Evolutionary conservation across 2,797 vertebrate species (phyloP).

Genomic region (Phoeniculus purpureus): DNA sequence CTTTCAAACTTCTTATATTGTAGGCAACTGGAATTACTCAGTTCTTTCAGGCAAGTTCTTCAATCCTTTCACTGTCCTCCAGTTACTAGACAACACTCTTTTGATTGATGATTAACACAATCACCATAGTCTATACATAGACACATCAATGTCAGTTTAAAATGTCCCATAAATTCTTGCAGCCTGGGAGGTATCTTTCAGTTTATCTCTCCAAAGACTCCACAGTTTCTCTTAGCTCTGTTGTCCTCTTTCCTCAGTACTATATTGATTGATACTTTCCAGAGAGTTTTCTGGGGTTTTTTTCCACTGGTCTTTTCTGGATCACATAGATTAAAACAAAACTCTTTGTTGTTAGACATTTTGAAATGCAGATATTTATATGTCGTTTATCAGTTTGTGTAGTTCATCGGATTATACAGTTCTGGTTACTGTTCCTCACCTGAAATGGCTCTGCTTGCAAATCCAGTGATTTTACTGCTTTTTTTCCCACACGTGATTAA

Average conservation of each 20-base stretch:
- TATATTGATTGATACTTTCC: background rate
- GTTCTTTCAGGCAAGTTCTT: background rate
- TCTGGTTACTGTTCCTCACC: background rate
- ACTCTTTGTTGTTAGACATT: background rate
- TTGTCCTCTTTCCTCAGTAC: background rate
- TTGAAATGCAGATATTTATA: background rate
- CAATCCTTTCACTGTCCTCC: background rate
- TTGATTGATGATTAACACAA: background rate
- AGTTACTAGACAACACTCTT: background rate
- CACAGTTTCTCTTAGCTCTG: background rate
- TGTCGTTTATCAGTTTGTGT: background rate
- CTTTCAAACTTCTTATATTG: background rate
- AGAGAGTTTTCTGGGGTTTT: background rate
- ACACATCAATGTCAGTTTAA: background rate
- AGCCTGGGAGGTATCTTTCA: background rate
- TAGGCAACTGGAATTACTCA: background rate
- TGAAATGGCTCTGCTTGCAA: background rate
- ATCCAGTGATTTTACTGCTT: background rate
- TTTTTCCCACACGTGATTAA: background rate
- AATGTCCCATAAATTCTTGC: background rate
- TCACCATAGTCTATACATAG: background rate
- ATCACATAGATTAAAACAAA: background rate
- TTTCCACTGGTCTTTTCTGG: background rate
- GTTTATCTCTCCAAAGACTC: background rate
- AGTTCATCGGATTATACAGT: background rate